Base-by-base conservation (phyloP, 2,888 invertebrate genomes). In the Aphelenchoides bicaudatus region DNA sequence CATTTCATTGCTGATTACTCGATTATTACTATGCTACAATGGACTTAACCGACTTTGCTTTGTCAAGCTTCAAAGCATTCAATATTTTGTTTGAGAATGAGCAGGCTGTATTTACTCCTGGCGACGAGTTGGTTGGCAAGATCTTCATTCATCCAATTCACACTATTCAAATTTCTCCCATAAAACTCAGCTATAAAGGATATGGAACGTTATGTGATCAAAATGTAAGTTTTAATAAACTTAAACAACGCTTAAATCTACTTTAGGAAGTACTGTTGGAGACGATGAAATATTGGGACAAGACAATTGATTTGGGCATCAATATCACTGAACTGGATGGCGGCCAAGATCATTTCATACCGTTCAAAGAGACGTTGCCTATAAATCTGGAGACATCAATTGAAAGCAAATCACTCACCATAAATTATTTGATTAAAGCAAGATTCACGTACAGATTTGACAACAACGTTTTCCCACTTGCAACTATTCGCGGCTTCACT, bases 1-100 rank as follows among this genome's bases (percentile, higher is more conserved):
- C n/a, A n/a, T n/a, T n/a, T n/a, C n/a, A n/a, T n/a, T n/a, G n/a
- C n/a, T n/a, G n/a, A n/a, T n/a, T n/a, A n/a, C n/a, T n/a, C n/a
- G n/a, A n/a, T n/a, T n/a, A n/a, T n/a, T n/a, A n/a, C n/a, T n/a
- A n/a, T n/a, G n/a, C n/a, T n/a, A n/a, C n/a, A n/a, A n/a, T n/a
- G n/a, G n/a, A n/a, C n/a, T n/a, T n/a, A n/a, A n/a, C n/a, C n/a
- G n/a, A n/a, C n/a, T n/a, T n/a, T n/a, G n/a, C n/a, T n/a, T n/a
- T n/a, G n/a, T n/a, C n/a, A n/a, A n/a, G n/a, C n/a, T 43, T 43
- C 43, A 43, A 43, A n/a, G 10, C 43, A 8, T 43, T 43, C 43
- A 43, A 43, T 25, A 43, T 43, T n/a, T 25, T 43, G 10, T 43
- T 43, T 25, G 43, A 43, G 8, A 6, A 43, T 8, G 43, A 43